These are phyloP conservation scores for Chondrosia reniformis DNA, from an alignment of 37 sponge, comb jelly and placozoan species.

Conservation along the genomic window DNA sequence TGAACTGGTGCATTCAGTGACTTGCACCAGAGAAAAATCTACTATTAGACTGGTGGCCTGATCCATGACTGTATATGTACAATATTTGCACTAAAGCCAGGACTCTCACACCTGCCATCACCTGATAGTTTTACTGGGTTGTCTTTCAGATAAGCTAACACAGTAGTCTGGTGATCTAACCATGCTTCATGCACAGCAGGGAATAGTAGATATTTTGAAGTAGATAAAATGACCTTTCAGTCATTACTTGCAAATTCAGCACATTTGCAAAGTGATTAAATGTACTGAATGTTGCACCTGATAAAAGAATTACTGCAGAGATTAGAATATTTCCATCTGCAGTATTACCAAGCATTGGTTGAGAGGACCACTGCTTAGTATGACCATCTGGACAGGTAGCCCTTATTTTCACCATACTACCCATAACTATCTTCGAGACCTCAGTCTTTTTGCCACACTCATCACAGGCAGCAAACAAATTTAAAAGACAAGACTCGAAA, in stretches of 20 bases:
- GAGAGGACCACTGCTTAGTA: neutral
- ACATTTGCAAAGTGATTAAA: neutral
- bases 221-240: neutral
- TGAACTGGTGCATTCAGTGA: neutral
- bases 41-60: neutral
- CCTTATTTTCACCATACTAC: no score
- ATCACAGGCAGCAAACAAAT: no score
- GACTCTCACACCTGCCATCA: conserved; percentile 11
- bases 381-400: neutral
- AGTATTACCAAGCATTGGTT: neutral
- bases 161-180: conserved; percentile 1
- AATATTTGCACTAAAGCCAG: neutral
- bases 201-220: neutral
- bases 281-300: neutral
- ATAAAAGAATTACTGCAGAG: neutral
- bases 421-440: no score
- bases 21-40: conserved; percentile 2
- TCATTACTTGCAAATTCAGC: neutral
- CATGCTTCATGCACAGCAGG: neutral
- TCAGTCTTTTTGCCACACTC: no score
- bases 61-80: neutral
- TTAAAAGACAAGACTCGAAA: no score
- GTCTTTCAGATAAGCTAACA: neutral
- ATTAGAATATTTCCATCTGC: neutral
- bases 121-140: neutral